These are phyloP conservation scores for Montipora foliosa DNA, from an alignment of 64 coral and sea anemone genomes.

Conservation along the genomic window DNA sequence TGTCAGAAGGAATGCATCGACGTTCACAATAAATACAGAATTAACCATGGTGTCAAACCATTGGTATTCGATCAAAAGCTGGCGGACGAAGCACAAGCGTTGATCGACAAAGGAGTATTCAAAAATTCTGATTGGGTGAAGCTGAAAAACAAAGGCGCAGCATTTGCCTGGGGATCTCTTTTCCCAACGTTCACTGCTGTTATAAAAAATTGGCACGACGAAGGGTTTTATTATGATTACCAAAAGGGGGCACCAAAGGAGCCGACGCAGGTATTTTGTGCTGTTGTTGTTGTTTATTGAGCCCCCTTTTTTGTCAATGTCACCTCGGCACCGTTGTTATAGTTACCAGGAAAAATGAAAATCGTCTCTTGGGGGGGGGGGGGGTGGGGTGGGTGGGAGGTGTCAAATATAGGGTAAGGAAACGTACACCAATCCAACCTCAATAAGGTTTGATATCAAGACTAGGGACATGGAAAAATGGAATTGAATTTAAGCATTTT, in stretches of 20 bases:
- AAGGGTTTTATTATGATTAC: conserved; percentile 60
- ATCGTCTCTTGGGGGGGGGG: too few species aligned
- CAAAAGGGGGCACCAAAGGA: conserved; percentile 44
- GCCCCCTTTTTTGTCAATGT: not conserved
- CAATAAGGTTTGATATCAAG: too few species aligned
- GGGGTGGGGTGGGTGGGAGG: too few species aligned
- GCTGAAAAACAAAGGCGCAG: conserved; percentile 58
- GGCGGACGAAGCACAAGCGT: conserved; percentile 63
- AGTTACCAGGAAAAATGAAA: not conserved
- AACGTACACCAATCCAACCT: too few species aligned
- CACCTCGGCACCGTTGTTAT: not conserved
- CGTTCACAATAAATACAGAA: conserved; percentile 73
- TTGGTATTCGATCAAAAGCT: conserved; percentile 43
- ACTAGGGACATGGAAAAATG: too few species aligned
- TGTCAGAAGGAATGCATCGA: conserved; percentile 76
- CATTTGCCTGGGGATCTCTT: conserved; percentile 82
- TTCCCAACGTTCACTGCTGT: conserved; percentile 85
- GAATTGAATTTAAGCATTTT: too few species aligned
- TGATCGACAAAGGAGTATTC: conserved; percentile 79
- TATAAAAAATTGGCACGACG: conserved; percentile 88
- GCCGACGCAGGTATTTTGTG: not conserved
- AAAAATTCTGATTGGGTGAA: conserved; percentile 75
- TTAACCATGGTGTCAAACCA: conserved; percentile 57
- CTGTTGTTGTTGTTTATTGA: not conserved
- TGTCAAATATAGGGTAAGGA: too few species aligned